Evolutionary conservation across 2,888 invertebrate species (phyloP).

Genomic region (Macroteleia sp.): DNA sequence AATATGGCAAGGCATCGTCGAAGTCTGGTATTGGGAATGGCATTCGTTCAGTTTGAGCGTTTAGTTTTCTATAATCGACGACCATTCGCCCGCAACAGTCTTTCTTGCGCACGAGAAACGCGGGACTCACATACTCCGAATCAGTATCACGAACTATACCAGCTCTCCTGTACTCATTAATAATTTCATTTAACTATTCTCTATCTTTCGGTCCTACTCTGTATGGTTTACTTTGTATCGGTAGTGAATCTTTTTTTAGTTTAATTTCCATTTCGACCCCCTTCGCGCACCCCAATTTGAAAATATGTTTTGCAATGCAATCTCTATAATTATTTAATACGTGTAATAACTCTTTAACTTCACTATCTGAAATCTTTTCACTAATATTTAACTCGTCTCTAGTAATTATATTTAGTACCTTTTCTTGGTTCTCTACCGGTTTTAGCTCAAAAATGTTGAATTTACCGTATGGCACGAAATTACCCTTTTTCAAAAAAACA

Average conservation of each 20-base stretch:
- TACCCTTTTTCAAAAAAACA: too few relatives aligned
- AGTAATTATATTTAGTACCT: too few relatives aligned
- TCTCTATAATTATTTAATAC: background rate
- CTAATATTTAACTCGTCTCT: too few relatives aligned
- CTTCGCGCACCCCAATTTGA: background rate
- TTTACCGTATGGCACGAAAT: too few relatives aligned
- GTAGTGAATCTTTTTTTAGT: background rate
- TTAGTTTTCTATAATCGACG: background rate
- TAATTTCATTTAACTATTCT: background rate
- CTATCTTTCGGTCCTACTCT: background rate
- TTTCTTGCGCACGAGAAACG: background rate
- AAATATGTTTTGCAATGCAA: background rate
- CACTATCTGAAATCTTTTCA: too few relatives aligned
- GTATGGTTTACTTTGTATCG: background rate
- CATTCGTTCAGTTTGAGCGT: background rate
- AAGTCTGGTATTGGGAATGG: background rate
- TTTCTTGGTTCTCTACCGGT: too few relatives aligned
- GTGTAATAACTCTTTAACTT: too few relatives aligned
- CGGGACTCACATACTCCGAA: background rate
- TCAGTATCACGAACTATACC: background rate
- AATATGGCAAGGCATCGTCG: background rate
- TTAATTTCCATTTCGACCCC: background rate
- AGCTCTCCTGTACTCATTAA: background rate
- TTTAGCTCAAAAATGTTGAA: too few relatives aligned
- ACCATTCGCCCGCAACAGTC: background rate